Base-by-base conservation (phyloP, 2,113 vertebrate species). In the Anthoscopus minutus region DNA sequence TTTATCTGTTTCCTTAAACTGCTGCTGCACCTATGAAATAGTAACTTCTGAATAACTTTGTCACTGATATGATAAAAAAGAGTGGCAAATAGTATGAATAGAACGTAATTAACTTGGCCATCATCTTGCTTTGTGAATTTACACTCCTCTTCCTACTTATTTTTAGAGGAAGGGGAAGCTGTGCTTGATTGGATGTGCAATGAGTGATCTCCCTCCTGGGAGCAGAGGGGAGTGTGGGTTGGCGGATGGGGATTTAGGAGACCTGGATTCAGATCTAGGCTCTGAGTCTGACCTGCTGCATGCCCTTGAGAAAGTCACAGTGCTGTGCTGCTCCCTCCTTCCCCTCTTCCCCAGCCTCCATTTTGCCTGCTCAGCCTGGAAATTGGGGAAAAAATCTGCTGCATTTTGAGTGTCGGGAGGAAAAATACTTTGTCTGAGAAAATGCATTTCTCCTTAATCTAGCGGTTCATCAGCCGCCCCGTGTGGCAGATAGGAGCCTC, bases 401-500 rank as follows among this genome's bases (percentile, higher is more conserved):
- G 30, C 2, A 0, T 38, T 91, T 3, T 0, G 5, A 66, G 42
- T 0, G 0, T 35, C 31, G 3, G n/a, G 67, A 81, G 53, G 79
- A 67, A 50, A 62, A 88, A 13, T 6, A 27, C 17, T 90, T 51
- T 2, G 17, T 76, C 11, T 86, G 82, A 90, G 89, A 35, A n/a
- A 58, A 56, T 30, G 42, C 28, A 0, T 77, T 70, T 89, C 89
- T 87, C 25, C 72, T 62, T 92, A 90, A 96, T 92, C 93, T 94
- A 67, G 86, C 24, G 45, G 85, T 45, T 86, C 86, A 89, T 91
- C 89, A 64, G 24, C 37, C 37, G 42, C 64, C 61, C 76, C 83
- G 91, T 71, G 71, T 65, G 3, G 82, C 83, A 78, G 62, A 45
- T 11, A 78, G 89, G 74, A 25, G 85, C 67, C 91, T 86, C 42